Evolutionary conservation across 2,797 vertebrate species (phyloP).

Genomic region (Gastrophryne carolinensis): DNA sequence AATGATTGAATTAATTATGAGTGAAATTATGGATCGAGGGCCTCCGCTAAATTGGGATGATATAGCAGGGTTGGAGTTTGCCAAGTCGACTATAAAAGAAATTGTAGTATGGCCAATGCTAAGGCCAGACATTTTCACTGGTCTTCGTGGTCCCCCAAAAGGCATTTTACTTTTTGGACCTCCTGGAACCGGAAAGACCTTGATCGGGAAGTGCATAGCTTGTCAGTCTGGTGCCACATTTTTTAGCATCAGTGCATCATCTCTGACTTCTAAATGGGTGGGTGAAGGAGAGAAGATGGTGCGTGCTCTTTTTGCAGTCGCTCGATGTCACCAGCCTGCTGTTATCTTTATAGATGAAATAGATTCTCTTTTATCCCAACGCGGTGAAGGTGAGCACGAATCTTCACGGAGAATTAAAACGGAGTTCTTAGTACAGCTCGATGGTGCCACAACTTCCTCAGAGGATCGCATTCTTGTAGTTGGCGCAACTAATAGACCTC

Average conservation of each 20-base stretch:
- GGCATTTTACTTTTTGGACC: slow-evolving; percentile 95
- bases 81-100: slow-evolving; percentile 94
- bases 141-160: slow-evolving; percentile 91
- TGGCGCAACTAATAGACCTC: slow-evolving; percentile 95
- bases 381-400: slow-evolving; percentile 92
- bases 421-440: slow-evolving; percentile 93
- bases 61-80: slow-evolving; percentile 94
- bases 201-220: slow-evolving; percentile 96
- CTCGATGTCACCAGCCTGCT: slow-evolving; percentile 90
- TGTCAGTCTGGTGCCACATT: slow-evolving; percentile 96
- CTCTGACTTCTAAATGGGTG: slow-evolving; percentile 96
- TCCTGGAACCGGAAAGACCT: slow-evolving; percentile 94
- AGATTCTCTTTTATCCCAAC: slow-evolving; percentile 91
- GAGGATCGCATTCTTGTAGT: slow-evolving; percentile 94
- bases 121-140: slow-evolving; percentile 93
- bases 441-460: slow-evolving; percentile 87
- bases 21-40: slow-evolving; percentile 94
- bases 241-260: slow-evolving; percentile 97
- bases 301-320: slow-evolving; percentile 88
- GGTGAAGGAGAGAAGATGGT: slow-evolving; percentile 98
- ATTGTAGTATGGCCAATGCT: slow-evolving; percentile 98
- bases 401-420: slow-evolving; percentile 95
- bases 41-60: slow-evolving; percentile 91
- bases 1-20: slow-evolving; percentile 94
- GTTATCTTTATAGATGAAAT: slow-evolving; percentile 98